Base-by-base conservation (phyloP, 2,888 invertebrate species). In the Idaea straminata region DNA sequence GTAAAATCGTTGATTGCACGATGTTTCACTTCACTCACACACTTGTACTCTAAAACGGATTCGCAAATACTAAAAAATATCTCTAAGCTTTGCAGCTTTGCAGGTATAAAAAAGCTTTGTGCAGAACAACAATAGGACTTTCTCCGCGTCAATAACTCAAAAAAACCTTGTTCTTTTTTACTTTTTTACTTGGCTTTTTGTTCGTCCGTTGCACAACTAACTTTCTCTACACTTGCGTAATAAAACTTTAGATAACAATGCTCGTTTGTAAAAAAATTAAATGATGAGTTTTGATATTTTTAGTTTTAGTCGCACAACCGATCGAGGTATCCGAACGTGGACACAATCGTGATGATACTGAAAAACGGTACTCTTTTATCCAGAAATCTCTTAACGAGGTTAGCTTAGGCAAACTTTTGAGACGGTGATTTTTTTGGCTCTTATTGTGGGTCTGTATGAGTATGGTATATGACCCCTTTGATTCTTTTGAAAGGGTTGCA, bases 361-460 rank as follows among this genome's bases (percentile, higher is more conserved):
- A 92, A 91, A 91, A 91, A 90, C 89, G 87, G 88, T 89, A 89
- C 89, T 91, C 89, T 84, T 91, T 92, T 91, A 91, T 91, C 91
- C 91, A 89, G 87, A 88, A 88, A 92, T 92, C 91, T 92, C 83
- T 86, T 91, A 92, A 92, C 91, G 90, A 92, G 89, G 89, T 91
- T 91, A 92, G 92, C 89, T 91, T 92, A 92, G 91, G 89, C 92
- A 90, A 92, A 92, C 91, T 91, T 91, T 91, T 90, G 91, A 92
- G 88, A 90, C 87, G 88, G 88, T 85, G 82, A 89, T 88, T 88
- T 89, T 89, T 87, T 85, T 88, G 86, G 74, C 74, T 87, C 88
- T 90, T 89, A 86, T 89, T 87, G 81, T 74, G 86, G 87, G 84
- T 81, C 86, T 87, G 81, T 89, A 90, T 91, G 91, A 87, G 87